These are phyloP conservation scores for Molothrus aeneus DNA, from an alignment of 2,797 vertebrate species.

Conservation along the genomic window DNA sequence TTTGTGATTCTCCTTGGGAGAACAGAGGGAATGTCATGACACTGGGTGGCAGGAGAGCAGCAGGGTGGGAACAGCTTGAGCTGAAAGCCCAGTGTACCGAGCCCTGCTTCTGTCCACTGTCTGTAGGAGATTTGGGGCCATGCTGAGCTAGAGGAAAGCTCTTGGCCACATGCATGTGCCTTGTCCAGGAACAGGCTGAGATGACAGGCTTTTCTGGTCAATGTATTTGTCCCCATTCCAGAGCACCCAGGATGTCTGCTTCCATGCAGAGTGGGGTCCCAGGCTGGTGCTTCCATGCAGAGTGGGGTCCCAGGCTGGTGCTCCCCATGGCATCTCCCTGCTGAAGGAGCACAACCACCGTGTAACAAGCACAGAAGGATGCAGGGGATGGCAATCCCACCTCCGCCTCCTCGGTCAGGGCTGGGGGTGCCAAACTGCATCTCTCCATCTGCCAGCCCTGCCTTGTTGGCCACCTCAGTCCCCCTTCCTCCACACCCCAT, in stretches of 20 bases:
- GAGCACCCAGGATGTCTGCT: not conserved
- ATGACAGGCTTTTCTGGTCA: not conserved
- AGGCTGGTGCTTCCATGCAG: not conserved
- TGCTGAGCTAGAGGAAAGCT: not conserved
- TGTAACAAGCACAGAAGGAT: not conserved
- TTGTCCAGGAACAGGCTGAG: not conserved
- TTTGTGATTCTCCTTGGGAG: not conserved
- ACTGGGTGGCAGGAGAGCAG: not conserved
- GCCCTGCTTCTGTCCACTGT: not conserved
- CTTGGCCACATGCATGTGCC: not conserved
- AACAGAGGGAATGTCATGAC: rapidly evolving
- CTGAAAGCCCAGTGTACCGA: not conserved
- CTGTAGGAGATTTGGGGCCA: not conserved
- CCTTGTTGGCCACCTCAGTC: not conserved
- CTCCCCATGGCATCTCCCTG: not conserved
- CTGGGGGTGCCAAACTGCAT: rapidly evolving
- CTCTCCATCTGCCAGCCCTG: not conserved
- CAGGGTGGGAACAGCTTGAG: not conserved
- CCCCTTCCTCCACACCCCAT: not conserved
- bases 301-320: not conserved
- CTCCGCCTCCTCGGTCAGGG: rapidly evolving
- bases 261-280: rapidly evolving
- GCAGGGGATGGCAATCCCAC: not conserved
- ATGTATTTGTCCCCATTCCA: not conserved
- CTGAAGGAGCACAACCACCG: not conserved